These are phyloP conservation scores for Scarus forsteni DNA, from an alignment of 2,797 vertebrate species.

Conservation along the genomic window DNA sequence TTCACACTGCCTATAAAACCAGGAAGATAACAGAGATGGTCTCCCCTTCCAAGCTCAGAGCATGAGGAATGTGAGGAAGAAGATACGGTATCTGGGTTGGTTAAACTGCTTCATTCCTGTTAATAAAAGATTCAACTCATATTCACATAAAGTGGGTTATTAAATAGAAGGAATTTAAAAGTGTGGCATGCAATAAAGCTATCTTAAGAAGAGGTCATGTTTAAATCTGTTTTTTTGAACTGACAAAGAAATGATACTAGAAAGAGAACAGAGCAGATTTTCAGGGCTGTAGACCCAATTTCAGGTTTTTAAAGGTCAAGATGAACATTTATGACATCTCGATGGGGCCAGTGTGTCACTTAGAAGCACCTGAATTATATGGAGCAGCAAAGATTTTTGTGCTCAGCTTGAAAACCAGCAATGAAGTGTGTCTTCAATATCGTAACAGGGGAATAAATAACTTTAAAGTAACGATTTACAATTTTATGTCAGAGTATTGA, in stretches of 20 bases:
- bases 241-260: conserved; percentile 7
- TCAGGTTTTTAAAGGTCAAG: conserved; percentile 50
- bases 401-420: conserved; percentile 11
- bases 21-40: conserved; percentile 43
- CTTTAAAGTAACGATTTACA: no score
- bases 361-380: not conserved
- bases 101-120: conserved; percentile 8
- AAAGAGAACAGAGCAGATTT: conserved; percentile 24
- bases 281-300: conserved; percentile 33
- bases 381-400: not conserved
- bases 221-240: conserved; percentile 32
- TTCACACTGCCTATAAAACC: conserved; percentile 42
- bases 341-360: conserved; percentile 9
- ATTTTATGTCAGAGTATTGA: not conserved
- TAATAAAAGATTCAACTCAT: conserved; percentile 5
- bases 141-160: conserved; percentile 2
- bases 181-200: no score
- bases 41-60: conserved; percentile 24
- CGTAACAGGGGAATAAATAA: no score
- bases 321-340: conserved; percentile 32
- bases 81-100: not conserved
- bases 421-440: not conserved
- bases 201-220: not conserved
- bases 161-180: conserved; percentile 3
- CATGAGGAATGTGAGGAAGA: conserved; percentile 1